A percentile compares a stretch with the other conserved stretches of the same genome.
Conservation (phyloP, 1,140 invertebrate species). For the Spodoptera frugiperda region DNA sequence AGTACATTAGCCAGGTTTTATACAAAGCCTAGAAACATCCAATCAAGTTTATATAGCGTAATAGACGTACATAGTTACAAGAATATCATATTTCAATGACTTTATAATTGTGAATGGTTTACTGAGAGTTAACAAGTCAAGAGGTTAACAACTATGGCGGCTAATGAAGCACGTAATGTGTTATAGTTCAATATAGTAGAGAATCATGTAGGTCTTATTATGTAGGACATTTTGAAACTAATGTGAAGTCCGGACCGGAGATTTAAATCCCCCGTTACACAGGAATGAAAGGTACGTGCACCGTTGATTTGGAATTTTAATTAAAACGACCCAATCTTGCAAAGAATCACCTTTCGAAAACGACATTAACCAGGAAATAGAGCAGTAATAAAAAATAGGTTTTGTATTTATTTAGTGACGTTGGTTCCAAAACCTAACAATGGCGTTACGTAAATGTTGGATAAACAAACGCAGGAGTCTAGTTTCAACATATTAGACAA, state of each 20-base stretch:
- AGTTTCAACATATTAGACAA: no score
- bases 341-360: neutral
- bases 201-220: neutral
- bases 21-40: no score
- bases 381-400: no score
- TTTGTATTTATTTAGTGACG: no score
- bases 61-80: neutral
- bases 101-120: neutral
- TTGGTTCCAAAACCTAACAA: no score
- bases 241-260: neutral
- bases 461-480: no score
- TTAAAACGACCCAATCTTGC: neutral
- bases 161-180: neutral
- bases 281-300: neutral
- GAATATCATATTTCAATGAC: conserved; percentile 14
- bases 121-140: neutral
- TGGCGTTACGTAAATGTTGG: no score
- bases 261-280: neutral
- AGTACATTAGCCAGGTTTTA: no score
- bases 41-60: no score
- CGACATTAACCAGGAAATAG: no score
- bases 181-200: neutral
- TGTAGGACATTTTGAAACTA: neutral
- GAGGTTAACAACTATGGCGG: conserved; percentile 10
- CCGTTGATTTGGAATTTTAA: conserved; percentile 7